Evolutionary conservation across 2,797 vertebrate species (phyloP), one percentile per base, ranked within the genome.

Genomic region (Parambassis ranga): DNA sequence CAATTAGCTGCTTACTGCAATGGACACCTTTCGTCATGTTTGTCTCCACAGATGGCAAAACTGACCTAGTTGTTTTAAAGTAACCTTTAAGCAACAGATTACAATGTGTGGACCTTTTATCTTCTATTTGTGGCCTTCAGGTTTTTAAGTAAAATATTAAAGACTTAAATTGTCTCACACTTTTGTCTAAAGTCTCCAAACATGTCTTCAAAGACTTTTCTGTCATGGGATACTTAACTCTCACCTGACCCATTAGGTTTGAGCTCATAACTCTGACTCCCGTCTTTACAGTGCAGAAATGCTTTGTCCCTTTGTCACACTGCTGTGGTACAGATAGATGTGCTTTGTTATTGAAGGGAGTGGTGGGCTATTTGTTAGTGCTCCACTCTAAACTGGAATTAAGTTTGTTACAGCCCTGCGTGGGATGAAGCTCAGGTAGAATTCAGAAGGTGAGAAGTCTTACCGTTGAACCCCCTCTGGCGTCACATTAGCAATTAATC

Each of bases 301-400:
- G 69, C 56, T 79, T 65, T 68, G 78, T 71, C 31, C 66, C 53
- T 58, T 78, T 82, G 81, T 87, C 53, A 53, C 44, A 18, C 23
- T 10, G 30, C 37, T 41, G 47, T 33, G 52, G 18, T 47, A 65
- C 49, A 72, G 66, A 80, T 52, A 75, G 79, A 71, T 63, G 37
- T 48, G 56, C 81, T 82, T 83, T 84, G 84, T 85, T 68, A 13
- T 49, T 10, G 1, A 38, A 85, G 81, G 83, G 83, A 86, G 82
- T 69, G 78, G 71, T 72, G 64, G 69, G 52, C 64, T 63, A 31
- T 67, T 77, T 80, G 71, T 81, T 56, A 48, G 52, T 64, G 66
- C 62, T 74, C 52, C 43, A 36, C 30, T 55, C 52, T 27, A 36
- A 59, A 10, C 52, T 42, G 39, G 37, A 78, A 59, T 67, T 62